Evolutionary conservation across 2,113 vertebrate genomes (phyloP).

Genomic region (Mesitornis unicolor): DNA sequence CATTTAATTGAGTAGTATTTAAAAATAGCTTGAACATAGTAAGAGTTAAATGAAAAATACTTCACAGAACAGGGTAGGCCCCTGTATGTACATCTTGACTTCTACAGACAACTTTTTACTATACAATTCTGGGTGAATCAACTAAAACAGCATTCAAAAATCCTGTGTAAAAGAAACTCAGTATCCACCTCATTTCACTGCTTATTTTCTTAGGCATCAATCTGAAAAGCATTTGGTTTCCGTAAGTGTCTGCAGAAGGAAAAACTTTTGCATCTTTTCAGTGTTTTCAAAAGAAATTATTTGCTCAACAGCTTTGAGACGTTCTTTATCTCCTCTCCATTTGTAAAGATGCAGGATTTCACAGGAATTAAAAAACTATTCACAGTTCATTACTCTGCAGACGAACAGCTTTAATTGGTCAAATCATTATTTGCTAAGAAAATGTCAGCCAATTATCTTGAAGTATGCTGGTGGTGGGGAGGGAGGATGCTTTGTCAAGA

Average conservation of each 20-base stretch:
- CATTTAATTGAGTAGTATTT: background rate
- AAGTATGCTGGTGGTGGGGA: background rate
- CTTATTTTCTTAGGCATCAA: background rate
- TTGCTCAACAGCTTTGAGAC: background rate
- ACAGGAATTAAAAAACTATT: background rate
- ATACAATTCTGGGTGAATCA: background rate
- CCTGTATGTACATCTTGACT: background rate
- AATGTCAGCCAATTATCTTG: slow-evolving; percentile 20
- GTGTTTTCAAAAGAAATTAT: background rate
- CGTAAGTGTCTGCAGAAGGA: background rate
- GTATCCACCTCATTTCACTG: background rate
- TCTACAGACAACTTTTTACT: background rate
- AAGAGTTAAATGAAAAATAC: background rate
- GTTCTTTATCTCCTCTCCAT: background rate
- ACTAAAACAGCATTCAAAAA: background rate
- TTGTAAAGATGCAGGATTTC: background rate
- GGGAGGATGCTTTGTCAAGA: background rate
- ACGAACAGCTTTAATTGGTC: slow-evolving; percentile 34
- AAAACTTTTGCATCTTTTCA: background rate
- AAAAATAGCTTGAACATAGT: background rate
- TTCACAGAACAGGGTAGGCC: background rate
- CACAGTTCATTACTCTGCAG: background rate
- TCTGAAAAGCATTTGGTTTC: background rate
- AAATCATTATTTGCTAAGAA: slow-evolving; percentile 38
- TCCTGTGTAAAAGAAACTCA: background rate